phyloP scores from a whole-genome alignment of 2,888 invertebrate species.

The Heteromurus nitidus region DNA sequence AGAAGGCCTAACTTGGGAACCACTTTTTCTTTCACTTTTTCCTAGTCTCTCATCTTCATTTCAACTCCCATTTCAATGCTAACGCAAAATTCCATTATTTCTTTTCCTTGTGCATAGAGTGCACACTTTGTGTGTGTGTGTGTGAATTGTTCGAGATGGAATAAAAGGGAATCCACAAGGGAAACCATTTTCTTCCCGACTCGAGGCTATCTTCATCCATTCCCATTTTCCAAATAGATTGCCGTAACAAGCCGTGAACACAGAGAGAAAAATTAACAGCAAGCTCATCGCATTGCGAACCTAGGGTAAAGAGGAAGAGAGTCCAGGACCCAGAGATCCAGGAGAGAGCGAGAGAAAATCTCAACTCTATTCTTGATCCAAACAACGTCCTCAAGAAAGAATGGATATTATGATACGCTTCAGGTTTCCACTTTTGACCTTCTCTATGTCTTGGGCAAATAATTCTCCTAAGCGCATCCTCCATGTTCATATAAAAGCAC shows the following conservation, averaged over 20 bases:
- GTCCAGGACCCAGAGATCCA: no score
- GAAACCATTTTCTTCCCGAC: conserved; percentile 24
- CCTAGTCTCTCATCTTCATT: no score
- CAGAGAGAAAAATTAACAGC: conserved; percentile 13
- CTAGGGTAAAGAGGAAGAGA: no score
- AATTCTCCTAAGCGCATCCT: background rate
- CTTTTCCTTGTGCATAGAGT: no score
- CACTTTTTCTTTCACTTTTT: no score
- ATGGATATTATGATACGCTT: conserved; percentile 13
- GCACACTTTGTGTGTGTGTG: background rate
- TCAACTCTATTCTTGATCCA: background rate
- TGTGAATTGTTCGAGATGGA: conserved; percentile 2
- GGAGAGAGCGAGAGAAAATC: background rate
- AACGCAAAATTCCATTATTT: no score
- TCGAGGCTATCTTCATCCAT: conserved; percentile 42
- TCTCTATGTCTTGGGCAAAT: background rate
- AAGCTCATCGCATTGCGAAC: background rate
- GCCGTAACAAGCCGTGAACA: conserved; percentile 11
- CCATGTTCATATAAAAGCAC: background rate
- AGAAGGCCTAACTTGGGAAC: no score
- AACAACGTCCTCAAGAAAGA: conserved; percentile 4
- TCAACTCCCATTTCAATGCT: no score
- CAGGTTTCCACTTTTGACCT: conserved; percentile 17
- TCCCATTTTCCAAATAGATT: conserved; percentile 44
- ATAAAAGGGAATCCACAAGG: conserved; percentile 35